phyloP scores from a whole-genome alignment of 2,797 vertebrate species.

The Synanceia verrucosa region DNA sequence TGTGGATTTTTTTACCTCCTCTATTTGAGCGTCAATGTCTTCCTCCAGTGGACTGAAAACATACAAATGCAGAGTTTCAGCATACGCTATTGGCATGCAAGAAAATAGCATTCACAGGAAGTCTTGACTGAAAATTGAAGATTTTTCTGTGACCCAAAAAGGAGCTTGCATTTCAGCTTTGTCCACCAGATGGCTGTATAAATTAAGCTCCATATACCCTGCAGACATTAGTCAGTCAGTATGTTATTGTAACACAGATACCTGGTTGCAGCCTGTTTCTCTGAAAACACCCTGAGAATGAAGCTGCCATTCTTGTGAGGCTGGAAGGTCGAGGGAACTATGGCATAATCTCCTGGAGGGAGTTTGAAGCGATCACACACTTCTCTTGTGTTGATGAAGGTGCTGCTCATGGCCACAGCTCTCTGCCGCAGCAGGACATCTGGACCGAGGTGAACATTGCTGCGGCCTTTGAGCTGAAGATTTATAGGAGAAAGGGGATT shows the following conservation, averaged over 20 bases:
- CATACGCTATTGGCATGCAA: neutral
- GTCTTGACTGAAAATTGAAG: neutral
- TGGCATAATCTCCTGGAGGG: conserved; percentile 81
- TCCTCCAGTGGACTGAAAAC: conserved; percentile 84
- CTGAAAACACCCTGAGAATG: conserved; percentile 81
- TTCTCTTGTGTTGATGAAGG: conserved; percentile 79
- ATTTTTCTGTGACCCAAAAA: neutral
- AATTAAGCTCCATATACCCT: neutral
- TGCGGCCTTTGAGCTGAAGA: conserved; percentile 80
- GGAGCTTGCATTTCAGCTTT: neutral
- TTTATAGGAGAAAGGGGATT: neutral
- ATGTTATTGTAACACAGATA: conserved; percentile 16
- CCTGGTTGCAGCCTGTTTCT: conserved; percentile 78
- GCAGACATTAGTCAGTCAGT: neutral
- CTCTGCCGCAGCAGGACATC: conserved; percentile 76
- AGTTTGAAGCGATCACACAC: conserved; percentile 79
- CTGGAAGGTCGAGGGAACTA: conserved; percentile 82
- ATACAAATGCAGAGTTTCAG: conserved; percentile 11
- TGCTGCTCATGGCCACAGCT: conserved; percentile 69
- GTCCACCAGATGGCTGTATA: conserved; percentile 31
- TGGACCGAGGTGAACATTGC: conserved; percentile 84
- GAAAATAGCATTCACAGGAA: neutral
- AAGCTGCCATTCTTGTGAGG: conserved; percentile 79
- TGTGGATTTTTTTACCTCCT: conserved; percentile 82
- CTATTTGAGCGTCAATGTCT: conserved; percentile 81